Conservation (phyloP, 2,888 invertebrate species). For the Heliconius ethilla region DNA sequence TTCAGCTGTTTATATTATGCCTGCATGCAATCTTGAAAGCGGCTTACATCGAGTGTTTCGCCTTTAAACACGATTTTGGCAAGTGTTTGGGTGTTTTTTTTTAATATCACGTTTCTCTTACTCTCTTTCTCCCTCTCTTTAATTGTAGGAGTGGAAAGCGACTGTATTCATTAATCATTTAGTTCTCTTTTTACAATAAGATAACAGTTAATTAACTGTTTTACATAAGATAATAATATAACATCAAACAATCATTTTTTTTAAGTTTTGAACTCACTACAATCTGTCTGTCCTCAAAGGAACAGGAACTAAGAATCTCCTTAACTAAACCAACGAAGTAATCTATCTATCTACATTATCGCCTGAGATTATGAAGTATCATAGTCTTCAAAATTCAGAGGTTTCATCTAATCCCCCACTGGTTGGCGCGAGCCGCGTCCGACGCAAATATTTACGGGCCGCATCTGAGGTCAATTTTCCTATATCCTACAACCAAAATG, state of each 20-base stretch:
- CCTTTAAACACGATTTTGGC: conserved; percentile 23
- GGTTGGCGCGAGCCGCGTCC: conserved; percentile 68
- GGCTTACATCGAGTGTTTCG: conserved; percentile 51
- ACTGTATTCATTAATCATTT: too few relatives aligned
- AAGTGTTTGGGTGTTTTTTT: neutral
- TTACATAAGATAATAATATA: too few relatives aligned
- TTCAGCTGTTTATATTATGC: conserved; percentile 59
- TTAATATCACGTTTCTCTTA: neutral
- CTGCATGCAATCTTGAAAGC: conserved; percentile 59
- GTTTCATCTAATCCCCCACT: conserved; percentile 70
- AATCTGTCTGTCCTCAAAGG: too few relatives aligned
- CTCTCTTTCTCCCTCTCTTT: too few relatives aligned
- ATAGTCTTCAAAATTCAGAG: conserved; percentile 58
- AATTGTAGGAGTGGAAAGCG: too few relatives aligned
- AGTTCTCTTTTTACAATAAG: too few relatives aligned
- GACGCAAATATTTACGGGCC: conserved; percentile 77
- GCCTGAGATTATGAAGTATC: conserved; percentile 27
- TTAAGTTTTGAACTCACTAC: too few relatives aligned
- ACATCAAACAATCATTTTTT: too few relatives aligned
- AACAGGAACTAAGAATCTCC: too few relatives aligned
- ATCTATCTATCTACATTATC: conserved; percentile 14
- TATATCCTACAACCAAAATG: conserved; percentile 50
- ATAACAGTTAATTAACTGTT: too few relatives aligned
- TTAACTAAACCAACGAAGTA: too few relatives aligned
- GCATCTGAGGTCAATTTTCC: conserved; percentile 79